Evolutionary conservation across 1,140 invertebrate genomes (phyloP).

Genomic region (Papilio glaucus): DNA sequence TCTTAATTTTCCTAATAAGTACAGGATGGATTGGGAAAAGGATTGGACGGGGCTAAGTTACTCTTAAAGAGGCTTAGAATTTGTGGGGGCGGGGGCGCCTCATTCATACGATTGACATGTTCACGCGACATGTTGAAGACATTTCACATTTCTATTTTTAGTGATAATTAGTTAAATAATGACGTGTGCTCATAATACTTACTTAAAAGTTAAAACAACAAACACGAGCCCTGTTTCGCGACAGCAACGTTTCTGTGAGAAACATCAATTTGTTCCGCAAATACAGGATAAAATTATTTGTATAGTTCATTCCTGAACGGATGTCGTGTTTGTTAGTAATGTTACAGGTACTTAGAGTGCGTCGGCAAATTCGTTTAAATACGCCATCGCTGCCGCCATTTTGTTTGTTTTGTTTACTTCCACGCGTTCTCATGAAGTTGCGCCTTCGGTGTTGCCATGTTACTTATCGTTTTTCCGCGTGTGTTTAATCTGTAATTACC

Average conservation of each 20-base stretch:
- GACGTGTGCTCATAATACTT: too few relatives aligned
- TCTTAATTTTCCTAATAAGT: too few relatives aligned
- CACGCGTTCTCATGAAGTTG: neutral
- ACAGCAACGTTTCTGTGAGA: slow-evolving; percentile 10
- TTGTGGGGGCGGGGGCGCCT: too few relatives aligned
- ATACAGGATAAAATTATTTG: slow-evolving; percentile 23
- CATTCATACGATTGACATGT: too few relatives aligned
- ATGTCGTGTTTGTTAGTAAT: slow-evolving; percentile 20
- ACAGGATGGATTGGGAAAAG: too few relatives aligned
- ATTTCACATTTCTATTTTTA: too few relatives aligned
- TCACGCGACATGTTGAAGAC: too few relatives aligned
- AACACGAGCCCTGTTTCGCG: slow-evolving; percentile 1
- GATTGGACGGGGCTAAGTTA: too few relatives aligned
- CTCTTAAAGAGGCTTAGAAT: too few relatives aligned
- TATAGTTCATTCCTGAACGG: slow-evolving; percentile 23
- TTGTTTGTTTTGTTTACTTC: neutral
- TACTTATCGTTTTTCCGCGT: slow-evolving; percentile 1
- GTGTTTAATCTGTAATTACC: slow-evolving; percentile 9
- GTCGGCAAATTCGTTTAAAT: slow-evolving; percentile 4
- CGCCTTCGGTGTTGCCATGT: slow-evolving; percentile 17
- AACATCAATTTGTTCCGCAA: slow-evolving; percentile 19
- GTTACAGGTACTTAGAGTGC: slow-evolving; percentile 11
- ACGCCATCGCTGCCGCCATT: neutral
- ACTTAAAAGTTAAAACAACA: slow-evolving; percentile 4
- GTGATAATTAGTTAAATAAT: too few relatives aligned